Conservation (phyloP, 53 echinoderm and acorn worm genomes). For the Paelopatides confundens region DNA sequence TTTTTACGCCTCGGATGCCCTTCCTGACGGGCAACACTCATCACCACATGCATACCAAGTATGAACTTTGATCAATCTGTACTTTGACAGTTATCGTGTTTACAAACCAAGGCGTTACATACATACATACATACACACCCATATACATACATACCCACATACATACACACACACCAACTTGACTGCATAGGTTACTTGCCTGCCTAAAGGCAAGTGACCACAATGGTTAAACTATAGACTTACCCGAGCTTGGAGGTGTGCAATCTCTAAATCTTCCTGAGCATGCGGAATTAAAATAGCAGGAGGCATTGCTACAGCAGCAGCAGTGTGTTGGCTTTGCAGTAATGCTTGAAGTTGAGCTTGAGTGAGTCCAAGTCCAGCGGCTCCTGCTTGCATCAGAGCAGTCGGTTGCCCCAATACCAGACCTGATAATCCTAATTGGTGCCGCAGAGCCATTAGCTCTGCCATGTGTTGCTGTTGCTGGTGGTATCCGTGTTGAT, state of each 20-base stretch:
- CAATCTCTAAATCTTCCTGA: conserved; percentile 80
- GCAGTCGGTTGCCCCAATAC: conserved; percentile 30
- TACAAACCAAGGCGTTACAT: no score
- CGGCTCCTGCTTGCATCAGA: neutral
- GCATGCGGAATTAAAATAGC: conserved; percentile 60
- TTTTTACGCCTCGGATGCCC: no score
- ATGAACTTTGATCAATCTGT: no score
- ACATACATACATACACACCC: no score
- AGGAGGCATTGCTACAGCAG: conserved; percentile 24
- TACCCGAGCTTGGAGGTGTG: conserved; percentile 59
- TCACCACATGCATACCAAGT: no score
- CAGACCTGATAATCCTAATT: conserved; percentile 13
- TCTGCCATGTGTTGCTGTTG: conserved; percentile 80
- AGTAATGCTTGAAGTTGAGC: conserved; percentile 26
- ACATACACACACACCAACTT: no score
- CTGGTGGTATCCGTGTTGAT: conserved; percentile 67
- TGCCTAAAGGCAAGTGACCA: no score
- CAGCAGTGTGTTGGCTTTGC: conserved; percentile 33
- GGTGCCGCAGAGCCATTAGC: conserved; percentile 76
- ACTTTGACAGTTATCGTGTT: no score
- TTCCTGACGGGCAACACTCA: no score
- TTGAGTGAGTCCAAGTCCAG: neutral
- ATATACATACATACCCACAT: no score
- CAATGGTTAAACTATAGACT: no score
- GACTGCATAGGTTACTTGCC: no score